Percentiles rank a stretch among this genome's conserved stretches.
Conservation (phyloP, 2,113 vertebrate genomes). For the zebrafish (Danio rerio) region DNA sequence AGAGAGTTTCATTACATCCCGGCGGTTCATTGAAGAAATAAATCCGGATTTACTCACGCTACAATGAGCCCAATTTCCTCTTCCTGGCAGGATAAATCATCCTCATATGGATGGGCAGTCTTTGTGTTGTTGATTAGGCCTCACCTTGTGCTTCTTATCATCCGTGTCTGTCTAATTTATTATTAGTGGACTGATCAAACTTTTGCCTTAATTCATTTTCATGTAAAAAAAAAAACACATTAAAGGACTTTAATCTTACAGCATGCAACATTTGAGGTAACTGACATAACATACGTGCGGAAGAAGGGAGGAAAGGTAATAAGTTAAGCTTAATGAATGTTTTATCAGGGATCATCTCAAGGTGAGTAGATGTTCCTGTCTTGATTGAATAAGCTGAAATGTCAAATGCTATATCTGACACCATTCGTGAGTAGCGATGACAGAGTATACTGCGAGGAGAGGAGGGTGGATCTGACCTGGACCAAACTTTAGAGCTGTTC, state of each 20-base stretch:
- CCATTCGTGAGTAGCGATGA: not conserved
- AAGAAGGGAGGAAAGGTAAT: conserved; percentile 1
- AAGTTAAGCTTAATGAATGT: conserved; percentile 43
- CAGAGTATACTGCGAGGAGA: not conserved
- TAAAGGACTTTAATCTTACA: not conserved
- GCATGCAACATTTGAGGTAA: not conserved
- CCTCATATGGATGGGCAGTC: not conserved
- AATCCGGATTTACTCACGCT: conserved; percentile 16
- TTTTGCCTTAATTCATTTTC: not conserved
- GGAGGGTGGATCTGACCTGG: conserved; percentile 34
- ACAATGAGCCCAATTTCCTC: not conserved
- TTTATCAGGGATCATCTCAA: conserved; percentile 43
- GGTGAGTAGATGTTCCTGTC: conserved; percentile 28
- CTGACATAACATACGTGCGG: not conserved
- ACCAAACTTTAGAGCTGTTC: not conserved
- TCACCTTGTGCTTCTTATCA: not conserved
- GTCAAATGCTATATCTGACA: conserved; percentile 26
- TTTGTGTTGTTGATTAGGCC: not conserved
- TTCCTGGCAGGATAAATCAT: not conserved
- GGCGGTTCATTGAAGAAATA: conserved; percentile 14
- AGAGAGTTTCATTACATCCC: conserved; percentile 6
- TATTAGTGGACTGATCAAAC: not conserved
- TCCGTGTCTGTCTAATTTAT: not conserved
- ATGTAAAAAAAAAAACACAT: not conserved
- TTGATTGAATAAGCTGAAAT: conserved; percentile 47